These are phyloP conservation scores for Poecilia velifera DNA, from an alignment of 2,797 vertebrate species.

Conservation along the genomic window DNA sequence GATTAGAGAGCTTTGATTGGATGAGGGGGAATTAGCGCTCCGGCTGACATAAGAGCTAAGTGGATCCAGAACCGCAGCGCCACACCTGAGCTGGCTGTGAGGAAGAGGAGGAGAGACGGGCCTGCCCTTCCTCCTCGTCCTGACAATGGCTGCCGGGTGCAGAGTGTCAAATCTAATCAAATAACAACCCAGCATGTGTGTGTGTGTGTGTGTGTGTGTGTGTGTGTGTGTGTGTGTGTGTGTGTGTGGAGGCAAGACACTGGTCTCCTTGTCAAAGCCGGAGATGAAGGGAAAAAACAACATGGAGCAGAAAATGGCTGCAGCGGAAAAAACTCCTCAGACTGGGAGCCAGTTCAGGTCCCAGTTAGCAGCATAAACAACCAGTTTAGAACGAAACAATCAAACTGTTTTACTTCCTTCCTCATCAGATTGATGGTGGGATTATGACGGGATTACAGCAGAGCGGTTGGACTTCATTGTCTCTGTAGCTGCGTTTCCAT, in stretches of 20 bases:
- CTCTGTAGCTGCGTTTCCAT: too few relatives aligned
- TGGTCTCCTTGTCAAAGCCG: conserved; percentile 64
- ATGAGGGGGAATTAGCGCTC: conserved; percentile 49
- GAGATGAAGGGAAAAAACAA: background rate
- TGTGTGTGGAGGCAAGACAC: conserved; percentile 50
- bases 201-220: too few relatives aligned
- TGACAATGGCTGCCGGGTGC: conserved; percentile 68
- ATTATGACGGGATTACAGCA: background rate
- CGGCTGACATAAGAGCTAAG: conserved; percentile 47
- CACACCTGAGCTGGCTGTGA: background rate
- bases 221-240: too few relatives aligned
- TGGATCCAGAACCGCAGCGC: conserved; percentile 20
- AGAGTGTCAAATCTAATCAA: conserved; percentile 69
- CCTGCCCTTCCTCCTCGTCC: conserved; percentile 25
- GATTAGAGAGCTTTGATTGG: conserved; percentile 53
- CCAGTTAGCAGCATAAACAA: background rate
- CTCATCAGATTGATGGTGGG: background rate
- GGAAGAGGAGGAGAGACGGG: conserved; percentile 3
- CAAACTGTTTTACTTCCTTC: background rate
- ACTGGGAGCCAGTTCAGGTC: background rate
- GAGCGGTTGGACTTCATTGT: background rate
- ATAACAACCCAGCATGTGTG: conserved; percentile 72
- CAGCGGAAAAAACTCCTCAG: background rate
- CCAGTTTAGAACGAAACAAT: background rate
- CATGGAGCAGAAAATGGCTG: conserved; percentile 49